Base-by-base conservation (phyloP, 2,113 vertebrate species). In the Suncus etruscus region DNA sequence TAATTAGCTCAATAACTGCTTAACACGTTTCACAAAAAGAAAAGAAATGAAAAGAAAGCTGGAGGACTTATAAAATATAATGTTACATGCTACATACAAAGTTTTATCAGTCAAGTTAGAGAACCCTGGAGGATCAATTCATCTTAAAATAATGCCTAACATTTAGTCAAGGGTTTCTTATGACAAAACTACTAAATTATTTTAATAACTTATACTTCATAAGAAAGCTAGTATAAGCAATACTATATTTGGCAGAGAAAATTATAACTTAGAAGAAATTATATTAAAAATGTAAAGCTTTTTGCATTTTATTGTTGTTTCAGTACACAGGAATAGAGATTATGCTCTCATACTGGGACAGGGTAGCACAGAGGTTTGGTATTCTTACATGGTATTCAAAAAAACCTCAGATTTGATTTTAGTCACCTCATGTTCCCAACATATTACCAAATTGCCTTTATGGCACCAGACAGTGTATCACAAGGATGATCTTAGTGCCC, bases 271-370 rank as follows among this genome's bases (percentile, higher is more conserved):
- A 79, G 29, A 29, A 83, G 15, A 89, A 83, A 94, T 83, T 6
- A 84, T 51, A 65, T 76, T 86, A 48, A 2, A 54, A 81, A 7
- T 32, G 86, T 92, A 83, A 5, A 76, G 47, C 47, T 91, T 20
- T 76, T 80, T 0, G 61, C 50, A 87, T 25, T 95, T 76, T 84
- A 47, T 50, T 83, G 81, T 87, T 66, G 31, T 74, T 89, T 92
- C 29, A 3, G 1, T 75, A 76, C 66, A 80, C 51, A 18, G 87
- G 18, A 22, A 94, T 83, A 80, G 61, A 83, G 32, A 6, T 50
- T 76, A 65, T 27, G 50, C 22, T 88, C 9, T 70, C 32, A 91
- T 89, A 29, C 73, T 75, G 6, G 5, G 51, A 15, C 51, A 14
- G 51, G 51, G 16, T 54, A 54, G 51, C 51, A 54, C 51, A 54